phyloP scores from a whole-genome alignment of 2,797 vertebrate species.

The Delichon dasypus region DNA sequence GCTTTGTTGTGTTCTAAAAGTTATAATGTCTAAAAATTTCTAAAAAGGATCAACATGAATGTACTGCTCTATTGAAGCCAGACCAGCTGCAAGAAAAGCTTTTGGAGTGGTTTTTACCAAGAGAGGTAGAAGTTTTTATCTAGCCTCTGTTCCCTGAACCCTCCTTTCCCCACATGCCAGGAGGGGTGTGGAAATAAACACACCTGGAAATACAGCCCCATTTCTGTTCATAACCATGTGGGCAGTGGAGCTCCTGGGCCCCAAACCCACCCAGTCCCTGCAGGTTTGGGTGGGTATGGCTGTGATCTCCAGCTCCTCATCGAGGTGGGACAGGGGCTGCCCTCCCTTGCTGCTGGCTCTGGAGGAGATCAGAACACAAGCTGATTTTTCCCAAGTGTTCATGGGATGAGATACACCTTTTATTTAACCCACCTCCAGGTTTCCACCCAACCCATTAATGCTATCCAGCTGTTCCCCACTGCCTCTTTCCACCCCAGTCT shows the following conservation, averaged over 20 bases:
- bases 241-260: neutral
- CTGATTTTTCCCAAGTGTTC: neutral
- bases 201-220: neutral
- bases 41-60: neutral
- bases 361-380: neutral
- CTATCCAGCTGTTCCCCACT: neutral
- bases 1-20: neutral
- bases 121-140: neutral
- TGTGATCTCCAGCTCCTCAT: accelerated
- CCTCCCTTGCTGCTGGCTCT: neutral
- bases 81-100: neutral
- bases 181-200: neutral
- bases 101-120: neutral
- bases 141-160: neutral
- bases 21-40: neutral
- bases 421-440: neutral
- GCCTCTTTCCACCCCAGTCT: neutral
- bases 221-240: accelerated
- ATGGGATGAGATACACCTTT: neutral
- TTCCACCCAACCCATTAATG: neutral
- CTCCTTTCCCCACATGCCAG: neutral
- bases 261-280: accelerated
- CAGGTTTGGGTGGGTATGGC: neutral
- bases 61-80: neutral
- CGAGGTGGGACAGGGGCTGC: accelerated